These are phyloP conservation scores for Philereme vetulata DNA, from an alignment of 2,888 invertebrate genomes.

Conservation along the genomic window DNA sequence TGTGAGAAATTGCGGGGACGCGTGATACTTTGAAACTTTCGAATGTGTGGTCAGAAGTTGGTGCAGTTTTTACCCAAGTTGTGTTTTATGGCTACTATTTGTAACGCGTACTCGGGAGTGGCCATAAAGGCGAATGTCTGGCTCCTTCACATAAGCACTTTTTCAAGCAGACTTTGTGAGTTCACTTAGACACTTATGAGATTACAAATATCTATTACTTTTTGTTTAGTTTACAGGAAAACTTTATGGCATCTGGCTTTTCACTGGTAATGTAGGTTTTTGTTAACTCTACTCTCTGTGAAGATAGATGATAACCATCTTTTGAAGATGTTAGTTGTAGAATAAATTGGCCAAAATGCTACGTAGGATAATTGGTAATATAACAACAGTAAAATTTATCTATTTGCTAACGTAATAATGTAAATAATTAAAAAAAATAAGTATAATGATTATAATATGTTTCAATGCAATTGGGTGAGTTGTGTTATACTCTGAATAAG, in stretches of 20 bases:
- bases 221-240: conserved; percentile 20
- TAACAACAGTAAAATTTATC: conserved; percentile 18
- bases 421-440: background rate
- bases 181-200: conserved; percentile 18
- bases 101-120: conserved; percentile 35
- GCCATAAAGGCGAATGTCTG: conserved; percentile 34
- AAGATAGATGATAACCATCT: conserved; percentile 32
- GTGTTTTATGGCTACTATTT: conserved; percentile 41
- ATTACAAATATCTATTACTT: conserved; percentile 13
- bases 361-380: conserved; percentile 31
- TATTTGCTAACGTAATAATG: background rate
- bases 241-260: conserved; percentile 1
- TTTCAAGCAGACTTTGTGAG: conserved; percentile 23
- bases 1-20: conserved; percentile 37
- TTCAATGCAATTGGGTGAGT: conserved; percentile 11
- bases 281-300: conserved; percentile 5
- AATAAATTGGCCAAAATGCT: conserved; percentile 60
- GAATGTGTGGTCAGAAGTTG: conserved; percentile 41
- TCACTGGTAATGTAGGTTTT: conserved; percentile 5
- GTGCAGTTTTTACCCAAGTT: conserved; percentile 41
- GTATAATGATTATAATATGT: background rate
- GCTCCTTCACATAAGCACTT: conserved; percentile 32
- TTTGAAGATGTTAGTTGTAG: conserved; percentile 52
- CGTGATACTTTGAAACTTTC: conserved; percentile 38
- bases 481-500: conserved; percentile 8